Evolutionary conservation across 1,140 invertebrate species (phyloP).

Genomic region (Pygmarrhopalites habei): DNA sequence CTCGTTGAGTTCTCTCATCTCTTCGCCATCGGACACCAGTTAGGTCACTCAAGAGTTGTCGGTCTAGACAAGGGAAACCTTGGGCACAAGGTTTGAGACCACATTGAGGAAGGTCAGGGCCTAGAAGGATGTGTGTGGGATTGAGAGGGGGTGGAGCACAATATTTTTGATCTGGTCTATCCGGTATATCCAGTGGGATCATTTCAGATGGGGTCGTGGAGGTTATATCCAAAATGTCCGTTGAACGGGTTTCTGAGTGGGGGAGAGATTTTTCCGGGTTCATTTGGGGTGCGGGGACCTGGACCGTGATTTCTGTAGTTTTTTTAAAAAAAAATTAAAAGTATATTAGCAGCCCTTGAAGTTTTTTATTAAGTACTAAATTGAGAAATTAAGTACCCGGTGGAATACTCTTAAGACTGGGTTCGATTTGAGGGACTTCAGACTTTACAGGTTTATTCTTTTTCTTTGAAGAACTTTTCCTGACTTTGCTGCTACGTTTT

Average conservation of each 20-base stretch:
- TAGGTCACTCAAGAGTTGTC: not conserved
- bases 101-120: not conserved
- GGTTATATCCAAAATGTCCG: not conserved
- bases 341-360: too few species aligned
- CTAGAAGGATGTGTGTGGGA: not conserved
- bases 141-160: not conserved
- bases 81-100: not conserved
- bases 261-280: not conserved
- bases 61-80: not conserved
- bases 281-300: not conserved
- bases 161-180: too few species aligned
- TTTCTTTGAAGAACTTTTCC: too few species aligned
- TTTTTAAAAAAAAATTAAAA: not conserved
- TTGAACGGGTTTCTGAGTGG: not conserved
- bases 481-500: too few species aligned
- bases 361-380: too few species aligned
- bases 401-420: too few species aligned
- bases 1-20: not conserved
- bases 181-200: too few species aligned
- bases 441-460: too few species aligned
- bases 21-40: not conserved
- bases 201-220: not conserved
- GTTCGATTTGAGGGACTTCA: too few species aligned
- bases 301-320: not conserved
- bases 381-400: too few species aligned